Evolutionary conservation across 2,113 vertebrate genomes (phyloP).

Genomic region (Antennarius striatus): DNA sequence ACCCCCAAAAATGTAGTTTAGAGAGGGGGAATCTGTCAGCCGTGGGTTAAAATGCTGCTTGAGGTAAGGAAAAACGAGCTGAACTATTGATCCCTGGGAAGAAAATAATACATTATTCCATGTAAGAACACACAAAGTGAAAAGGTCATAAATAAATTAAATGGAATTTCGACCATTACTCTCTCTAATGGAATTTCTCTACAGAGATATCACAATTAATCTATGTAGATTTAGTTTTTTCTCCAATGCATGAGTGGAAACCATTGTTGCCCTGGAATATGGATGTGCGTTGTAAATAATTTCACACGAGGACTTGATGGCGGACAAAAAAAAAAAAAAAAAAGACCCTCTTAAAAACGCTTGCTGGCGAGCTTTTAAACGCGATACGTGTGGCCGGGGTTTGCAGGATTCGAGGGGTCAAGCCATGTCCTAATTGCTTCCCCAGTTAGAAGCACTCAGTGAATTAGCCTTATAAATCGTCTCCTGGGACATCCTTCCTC

Average conservation of each 20-base stretch:
- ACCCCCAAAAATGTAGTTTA: neutral
- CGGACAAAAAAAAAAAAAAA: no score
- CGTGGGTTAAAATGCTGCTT: constrained; percentile 14
- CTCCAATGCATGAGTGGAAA: neutral
- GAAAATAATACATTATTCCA: constrained; percentile 1
- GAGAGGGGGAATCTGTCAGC: constrained; percentile 1
- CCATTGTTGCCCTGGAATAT: neutral
- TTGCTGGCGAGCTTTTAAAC: constrained; percentile 12
- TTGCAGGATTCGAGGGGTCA: constrained; percentile 19
- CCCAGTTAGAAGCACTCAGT: constrained; percentile 41
- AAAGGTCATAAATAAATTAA: neutral
- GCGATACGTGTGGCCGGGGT: neutral
- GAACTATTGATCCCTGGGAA: constrained; percentile 17
- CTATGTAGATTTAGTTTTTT: neutral
- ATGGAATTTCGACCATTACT: neutral
- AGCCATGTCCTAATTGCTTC: constrained; percentile 64
- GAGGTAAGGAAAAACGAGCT: constrained; percentile 7
- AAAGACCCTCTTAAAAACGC: no score
- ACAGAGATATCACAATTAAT: neutral
- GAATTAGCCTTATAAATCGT: constrained; percentile 74
- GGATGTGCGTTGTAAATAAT: neutral
- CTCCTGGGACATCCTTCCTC: constrained; percentile 54
- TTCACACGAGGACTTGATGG: neutral
- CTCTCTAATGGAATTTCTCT: neutral
- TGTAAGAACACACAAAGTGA: neutral